Conservation (phyloP, 2,888 invertebrate genomes). For the Acleris literana region DNA sequence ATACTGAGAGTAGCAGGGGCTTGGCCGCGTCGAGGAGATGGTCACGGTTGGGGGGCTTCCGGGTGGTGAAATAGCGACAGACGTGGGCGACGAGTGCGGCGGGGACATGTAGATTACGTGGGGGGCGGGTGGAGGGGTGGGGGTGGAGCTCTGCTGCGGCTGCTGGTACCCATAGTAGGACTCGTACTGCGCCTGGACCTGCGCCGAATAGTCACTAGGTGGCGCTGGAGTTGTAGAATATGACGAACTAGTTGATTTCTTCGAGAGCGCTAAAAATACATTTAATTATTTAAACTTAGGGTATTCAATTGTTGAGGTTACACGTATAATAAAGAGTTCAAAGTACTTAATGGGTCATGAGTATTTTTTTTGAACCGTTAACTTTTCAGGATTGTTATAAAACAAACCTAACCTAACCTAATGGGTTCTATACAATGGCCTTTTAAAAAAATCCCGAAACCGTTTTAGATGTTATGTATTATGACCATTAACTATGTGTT, state of each 20-base stretch:
- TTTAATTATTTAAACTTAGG: no score
- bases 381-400: no score
- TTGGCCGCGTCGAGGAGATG: conserved; percentile 41
- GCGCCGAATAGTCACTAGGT: conserved; percentile 43
- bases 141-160: conserved; percentile 13
- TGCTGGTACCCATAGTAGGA: conserved; percentile 39
- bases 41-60: conserved; percentile 45
- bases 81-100: conserved; percentile 46
- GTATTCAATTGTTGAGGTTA: no score
- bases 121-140: conserved; percentile 41
- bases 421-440: no score
- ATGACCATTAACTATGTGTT: background rate
- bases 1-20: conserved; percentile 37
- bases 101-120: conserved; percentile 55
- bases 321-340: no score
- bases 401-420: no score
- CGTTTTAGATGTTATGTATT: background rate
- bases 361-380: no score
- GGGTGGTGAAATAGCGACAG: conserved; percentile 44
- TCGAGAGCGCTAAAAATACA: conserved; percentile 35
- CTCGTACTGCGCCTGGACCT: conserved; percentile 37
- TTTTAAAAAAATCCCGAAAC: no score
- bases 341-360: no score
- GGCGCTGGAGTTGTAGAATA: conserved; percentile 40
- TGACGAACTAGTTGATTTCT: conserved; percentile 37